Percentiles rank a stretch among this genome's conserved stretches.
These are phyloP conservation scores for Papilio machaon DNA, from an alignment of 1,140 invertebrate genomes.

Conservation along the genomic window DNA sequence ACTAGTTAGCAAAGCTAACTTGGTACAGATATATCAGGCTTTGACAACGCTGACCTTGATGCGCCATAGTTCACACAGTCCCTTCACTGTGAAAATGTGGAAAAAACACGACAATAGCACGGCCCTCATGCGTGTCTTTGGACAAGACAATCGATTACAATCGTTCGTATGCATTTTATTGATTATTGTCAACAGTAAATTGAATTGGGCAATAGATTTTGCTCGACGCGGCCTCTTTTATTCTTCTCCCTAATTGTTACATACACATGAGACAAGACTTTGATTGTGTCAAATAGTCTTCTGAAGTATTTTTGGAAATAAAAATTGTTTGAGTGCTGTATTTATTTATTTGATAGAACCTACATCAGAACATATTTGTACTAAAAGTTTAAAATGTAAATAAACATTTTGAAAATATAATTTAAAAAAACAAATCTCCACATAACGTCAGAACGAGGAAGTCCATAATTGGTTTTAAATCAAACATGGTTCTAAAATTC, in stretches of 20 bases:
- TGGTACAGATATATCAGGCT: constrained; percentile 66
- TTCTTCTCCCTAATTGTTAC: constrained; percentile 15
- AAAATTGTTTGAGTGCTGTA: too few relatives aligned
- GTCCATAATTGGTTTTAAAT: constrained; percentile 81
- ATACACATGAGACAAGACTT: constrained; percentile 1
- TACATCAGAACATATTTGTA: too few relatives aligned
- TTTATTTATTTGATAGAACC: too few relatives aligned
- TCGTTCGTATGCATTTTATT: constrained; percentile 72
- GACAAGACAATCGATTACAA: constrained; percentile 77
- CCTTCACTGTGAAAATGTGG: constrained; percentile 78
- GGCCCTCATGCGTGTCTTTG: constrained; percentile 67
- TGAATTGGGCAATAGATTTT: constrained; percentile 71
- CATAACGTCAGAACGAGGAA: constrained; percentile 69
- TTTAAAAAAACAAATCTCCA: constrained; percentile 53
- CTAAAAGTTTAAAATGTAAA: too few relatives aligned
- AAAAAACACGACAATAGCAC: constrained; percentile 75
- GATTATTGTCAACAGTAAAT: constrained; percentile 71
- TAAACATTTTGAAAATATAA: neutral
- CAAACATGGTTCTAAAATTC: constrained; percentile 77
- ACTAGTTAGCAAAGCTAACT: constrained; percentile 46
- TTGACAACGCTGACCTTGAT: constrained; percentile 74
- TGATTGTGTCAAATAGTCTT: too few relatives aligned
- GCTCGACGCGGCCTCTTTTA: constrained; percentile 50
- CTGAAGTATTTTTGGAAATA: too few relatives aligned
- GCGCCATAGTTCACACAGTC: constrained; percentile 77